Percentiles rank a stretch among this genome's conserved stretches.
phyloP scores from a whole-genome alignment of 2,113 vertebrate genomes.

The Chaetura pelagica region DNA sequence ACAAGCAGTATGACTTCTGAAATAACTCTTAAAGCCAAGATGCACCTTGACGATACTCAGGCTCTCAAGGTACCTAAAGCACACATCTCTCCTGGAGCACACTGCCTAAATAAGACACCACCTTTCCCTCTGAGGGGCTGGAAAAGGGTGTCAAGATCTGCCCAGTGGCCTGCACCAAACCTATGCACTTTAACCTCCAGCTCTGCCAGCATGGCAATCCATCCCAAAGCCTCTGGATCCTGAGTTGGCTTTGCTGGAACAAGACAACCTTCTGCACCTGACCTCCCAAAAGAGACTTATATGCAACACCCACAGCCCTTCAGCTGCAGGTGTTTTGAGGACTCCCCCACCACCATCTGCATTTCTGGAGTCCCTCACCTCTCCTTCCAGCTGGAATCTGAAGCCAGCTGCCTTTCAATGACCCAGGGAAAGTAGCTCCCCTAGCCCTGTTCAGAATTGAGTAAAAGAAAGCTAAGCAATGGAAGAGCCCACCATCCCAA shows the following conservation, averaged over 20 bases:
- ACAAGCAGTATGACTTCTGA: neutral
- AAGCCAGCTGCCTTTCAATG: neutral
- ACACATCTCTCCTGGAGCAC: neutral
- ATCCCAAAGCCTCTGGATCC: neutral
- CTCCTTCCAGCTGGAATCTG: neutral
- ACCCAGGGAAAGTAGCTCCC: neutral
- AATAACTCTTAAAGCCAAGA: neutral
- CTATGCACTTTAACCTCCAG: neutral
- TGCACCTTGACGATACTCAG: neutral
- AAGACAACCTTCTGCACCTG: neutral
- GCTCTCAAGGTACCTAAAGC: neutral
- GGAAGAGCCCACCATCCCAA: neutral
- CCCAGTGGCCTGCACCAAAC: neutral
- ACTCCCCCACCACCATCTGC: neutral
- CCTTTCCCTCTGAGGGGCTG: neutral
- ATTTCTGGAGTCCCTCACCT: neutral
- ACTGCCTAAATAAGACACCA: neutral
- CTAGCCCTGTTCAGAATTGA: rapidly evolving
- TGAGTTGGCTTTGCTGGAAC: neutral
- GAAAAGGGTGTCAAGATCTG: neutral
- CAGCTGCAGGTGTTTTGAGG: neutral
- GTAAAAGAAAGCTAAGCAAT: neutral
- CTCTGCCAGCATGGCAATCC: neutral
- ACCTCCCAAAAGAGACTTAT: neutral
- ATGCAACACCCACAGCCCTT: neutral